phyloP scores from a whole-genome alignment of 1,140 invertebrate species.

The Drosophila nannoptera region DNA sequence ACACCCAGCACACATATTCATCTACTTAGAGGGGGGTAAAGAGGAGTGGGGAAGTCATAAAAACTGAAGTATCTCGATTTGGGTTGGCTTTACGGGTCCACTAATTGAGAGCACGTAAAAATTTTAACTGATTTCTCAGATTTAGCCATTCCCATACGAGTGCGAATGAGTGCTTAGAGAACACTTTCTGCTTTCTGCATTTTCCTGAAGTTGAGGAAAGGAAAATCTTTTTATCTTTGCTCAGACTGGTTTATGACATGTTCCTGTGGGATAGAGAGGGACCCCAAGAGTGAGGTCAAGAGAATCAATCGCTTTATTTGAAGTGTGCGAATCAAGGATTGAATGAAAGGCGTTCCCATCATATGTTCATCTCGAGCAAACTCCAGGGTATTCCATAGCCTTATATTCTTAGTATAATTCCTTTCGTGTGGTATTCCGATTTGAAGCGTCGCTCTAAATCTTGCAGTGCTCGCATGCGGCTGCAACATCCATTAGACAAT shows the following conservation, averaged over 20 bases:
- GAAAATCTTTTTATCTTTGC: too few species aligned
- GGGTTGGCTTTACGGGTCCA: conserved; percentile 19
- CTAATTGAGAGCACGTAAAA: conserved; percentile 36
- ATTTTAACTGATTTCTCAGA: not conserved
- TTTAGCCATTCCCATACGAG: not conserved
- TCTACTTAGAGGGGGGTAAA: not conserved
- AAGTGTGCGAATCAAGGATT: too few species aligned
- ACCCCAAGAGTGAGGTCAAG: too few species aligned
- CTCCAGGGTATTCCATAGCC: conserved; percentile 3
- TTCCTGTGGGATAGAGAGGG: too few species aligned
- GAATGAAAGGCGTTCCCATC: too few species aligned
- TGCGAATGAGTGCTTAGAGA: not conserved
- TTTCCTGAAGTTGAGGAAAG: too few species aligned
- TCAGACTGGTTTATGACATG: too few species aligned
- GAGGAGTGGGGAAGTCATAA: conserved; percentile 10
- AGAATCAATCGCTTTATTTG: too few species aligned
- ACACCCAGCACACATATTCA: conserved; percentile 21
- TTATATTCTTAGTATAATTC: not conserved
- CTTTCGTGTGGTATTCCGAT: conserved; percentile 19
- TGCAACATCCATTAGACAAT: conserved; percentile 66
- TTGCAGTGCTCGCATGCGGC: conserved; percentile 58
- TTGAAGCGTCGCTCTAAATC: conserved; percentile 54
- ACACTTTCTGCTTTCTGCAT: too few species aligned
- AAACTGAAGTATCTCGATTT: conserved; percentile 28
- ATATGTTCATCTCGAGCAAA: not conserved